Conservation (phyloP, 2,888 invertebrate genomes). For the Coecobrya sp. region DNA sequence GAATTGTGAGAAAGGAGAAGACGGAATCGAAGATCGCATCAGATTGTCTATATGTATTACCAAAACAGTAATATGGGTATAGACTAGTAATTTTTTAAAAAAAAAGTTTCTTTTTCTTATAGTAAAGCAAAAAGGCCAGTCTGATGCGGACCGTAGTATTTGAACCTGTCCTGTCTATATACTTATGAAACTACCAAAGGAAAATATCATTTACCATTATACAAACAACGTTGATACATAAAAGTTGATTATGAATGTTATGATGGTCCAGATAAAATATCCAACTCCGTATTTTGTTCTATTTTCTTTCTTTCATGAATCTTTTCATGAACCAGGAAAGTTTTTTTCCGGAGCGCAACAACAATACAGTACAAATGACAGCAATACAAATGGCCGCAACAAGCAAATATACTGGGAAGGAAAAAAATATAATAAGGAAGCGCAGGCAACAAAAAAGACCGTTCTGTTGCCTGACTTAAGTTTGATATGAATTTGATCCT, state of each 20-base stretch:
- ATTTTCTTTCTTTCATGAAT: conserved; percentile 5
- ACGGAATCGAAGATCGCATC: conserved; percentile 39
- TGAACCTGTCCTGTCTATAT: background rate
- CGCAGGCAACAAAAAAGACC: background rate
- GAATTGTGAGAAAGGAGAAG: background rate
- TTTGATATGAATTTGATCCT: background rate
- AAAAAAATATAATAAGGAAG: conserved; percentile 18
- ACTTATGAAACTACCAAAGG: background rate
- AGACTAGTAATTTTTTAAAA: conserved; percentile 49
- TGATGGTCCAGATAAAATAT: conserved; percentile 34
- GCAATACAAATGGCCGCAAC: background rate
- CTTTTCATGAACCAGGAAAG: conserved; percentile 4
- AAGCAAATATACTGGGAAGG: conserved; percentile 51
- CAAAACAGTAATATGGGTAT: conserved; percentile 51
- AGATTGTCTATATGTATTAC: conserved; percentile 52
- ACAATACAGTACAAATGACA: background rate
- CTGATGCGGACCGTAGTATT: no score
- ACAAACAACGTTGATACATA: conserved; percentile 28
- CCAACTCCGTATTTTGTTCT: conserved; percentile 13
- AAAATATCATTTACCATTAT: conserved; percentile 11
- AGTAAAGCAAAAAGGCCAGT: conserved; percentile 16
- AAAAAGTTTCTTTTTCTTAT: background rate
- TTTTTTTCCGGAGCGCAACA: background rate
- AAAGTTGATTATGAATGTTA: conserved; percentile 47
- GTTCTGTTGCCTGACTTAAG: background rate